Base-by-base conservation (phyloP, 2,888 invertebrate genomes). In the Dinocampus coccinellae region DNA sequence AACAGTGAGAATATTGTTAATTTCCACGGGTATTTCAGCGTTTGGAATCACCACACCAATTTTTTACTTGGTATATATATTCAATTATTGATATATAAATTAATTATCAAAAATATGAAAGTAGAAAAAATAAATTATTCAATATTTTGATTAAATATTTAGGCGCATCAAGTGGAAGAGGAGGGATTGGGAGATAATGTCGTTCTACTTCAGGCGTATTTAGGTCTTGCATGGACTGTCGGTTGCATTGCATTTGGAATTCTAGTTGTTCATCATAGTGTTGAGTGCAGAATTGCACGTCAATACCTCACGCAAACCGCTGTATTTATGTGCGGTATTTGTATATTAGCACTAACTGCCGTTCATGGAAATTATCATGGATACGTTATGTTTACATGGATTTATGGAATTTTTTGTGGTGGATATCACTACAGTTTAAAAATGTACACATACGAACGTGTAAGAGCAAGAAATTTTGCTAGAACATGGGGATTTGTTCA, bases 401-500 rank as follows among this genome's bases (percentile, higher is more conserved):
- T 94, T 83, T 94, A 94, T 83, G 94, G 95, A 61, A 93, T 96
- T 81, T 95, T 95, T 87, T 94, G 94, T 84, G 96, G 96, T 57
- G 96, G 95, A 4, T 96, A 95, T 88, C 94, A 94, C 87, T 96
- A 96, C 87, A 94, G 95, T 61, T 89, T 96, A 75, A 96, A 96
- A 88, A 94, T 96, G 92, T 96, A 95, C 89, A 95, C 95, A 0
- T 95, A 95, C 85, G 96, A 96, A 87, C 90, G 95, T 73, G 95
- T 96, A 29, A 89, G 95, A 65, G 95, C 95, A 1, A 90, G 95
- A 74, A 94, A 96, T 87, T 96, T 96, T 84, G 94, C 95, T 0
- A 90, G 95, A 67, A 95, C 95, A 0, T 96, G 96, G 96, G 94
- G 95, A 72, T 96, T 94, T 88, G 93, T 96, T 64, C 95, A 95